Base-by-base conservation (phyloP, 2,113 vertebrate species). In the Hassar affinis region DNA sequence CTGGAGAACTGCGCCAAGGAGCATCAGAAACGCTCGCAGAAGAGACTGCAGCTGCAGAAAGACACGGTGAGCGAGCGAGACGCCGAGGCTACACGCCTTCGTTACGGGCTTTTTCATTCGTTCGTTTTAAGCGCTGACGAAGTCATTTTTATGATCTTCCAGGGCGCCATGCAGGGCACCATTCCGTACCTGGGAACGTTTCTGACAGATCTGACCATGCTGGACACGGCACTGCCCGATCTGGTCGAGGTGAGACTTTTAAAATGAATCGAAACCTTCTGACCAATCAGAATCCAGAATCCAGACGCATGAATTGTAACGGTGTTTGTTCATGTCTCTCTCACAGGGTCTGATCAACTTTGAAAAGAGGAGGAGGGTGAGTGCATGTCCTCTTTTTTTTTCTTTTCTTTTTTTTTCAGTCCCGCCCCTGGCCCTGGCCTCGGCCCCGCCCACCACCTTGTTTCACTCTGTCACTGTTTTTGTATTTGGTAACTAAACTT, bases 131-230 rank as follows among this genome's bases (percentile, higher is more conserved):
- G 15, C 6, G n/a, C 2, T 51, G 47, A 49, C 2, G 30, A 6
- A 38, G 30, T 35, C 10, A 22, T 56, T 35, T 22, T 27, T 45
- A 0, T 22, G 47, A 18, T 71, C 22, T 47, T 79, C 47, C 90
- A 98, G 97, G 97, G 97, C 18, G 94, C 95, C n/a, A 98, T 98
- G 96, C 97, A 97, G 88, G 97, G 97, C 38, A 97, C 96, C 0
- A 97, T 99, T 51, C 97, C 97, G 0, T 99, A 97, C 87, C 90
- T 99, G 83, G 97, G 97, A 49, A 98, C 96, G 30, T 99, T 98
- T 86, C 92, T 99, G 30, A 98, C 97, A 0, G 97, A 99, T 86
- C 91, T 99, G 76, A 95, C 96, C 88, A 99, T 97, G 97, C 90
- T 98, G 11, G 96, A 99, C 87, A 96, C 96, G 0, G 97, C 97